A percentile compares a stretch with the other conserved stretches of the same genome.
These are phyloP conservation scores for Brienomyrus brachyistius DNA, from an alignment of 2,113 vertebrate genomes.

Conservation along the genomic window DNA sequence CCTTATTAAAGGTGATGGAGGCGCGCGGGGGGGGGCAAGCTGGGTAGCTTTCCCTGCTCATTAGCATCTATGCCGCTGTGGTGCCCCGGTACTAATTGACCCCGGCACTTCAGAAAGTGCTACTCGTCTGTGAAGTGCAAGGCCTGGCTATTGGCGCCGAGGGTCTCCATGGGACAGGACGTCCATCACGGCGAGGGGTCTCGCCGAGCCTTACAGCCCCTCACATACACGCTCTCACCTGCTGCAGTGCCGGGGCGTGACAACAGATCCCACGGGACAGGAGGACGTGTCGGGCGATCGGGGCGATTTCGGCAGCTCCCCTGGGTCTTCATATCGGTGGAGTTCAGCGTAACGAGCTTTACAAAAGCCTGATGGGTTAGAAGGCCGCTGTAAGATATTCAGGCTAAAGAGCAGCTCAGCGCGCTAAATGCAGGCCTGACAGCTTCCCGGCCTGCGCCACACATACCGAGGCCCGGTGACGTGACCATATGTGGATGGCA, in stretches of 20 bases:
- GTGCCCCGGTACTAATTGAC: slow-evolving; percentile 36
- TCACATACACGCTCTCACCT: background rate
- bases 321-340: background rate
- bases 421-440: background rate
- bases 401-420: background rate
- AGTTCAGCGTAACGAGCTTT: background rate
- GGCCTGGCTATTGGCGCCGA: slow-evolving; percentile 18
- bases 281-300: background rate
- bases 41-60: background rate
- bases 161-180: slow-evolving; percentile 23
- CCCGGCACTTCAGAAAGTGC: slow-evolving; percentile 28
- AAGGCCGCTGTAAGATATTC: background rate
- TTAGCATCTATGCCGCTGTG: slow-evolving; percentile 20
- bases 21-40: background rate
- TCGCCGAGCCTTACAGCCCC: background rate
- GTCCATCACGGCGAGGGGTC: slow-evolving; percentile 16
- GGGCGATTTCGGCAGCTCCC: background rate
- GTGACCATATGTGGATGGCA: background rate
- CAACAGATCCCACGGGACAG: background rate
- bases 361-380: background rate
- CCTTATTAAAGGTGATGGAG: slow-evolving; percentile 11
- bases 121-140: slow-evolving; percentile 24
- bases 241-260: background rate
- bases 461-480: background rate
- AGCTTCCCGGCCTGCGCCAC: background rate